phyloP scores from a whole-genome alignment of 2,888 invertebrate species.

The Arrhopalites spinosus region DNA sequence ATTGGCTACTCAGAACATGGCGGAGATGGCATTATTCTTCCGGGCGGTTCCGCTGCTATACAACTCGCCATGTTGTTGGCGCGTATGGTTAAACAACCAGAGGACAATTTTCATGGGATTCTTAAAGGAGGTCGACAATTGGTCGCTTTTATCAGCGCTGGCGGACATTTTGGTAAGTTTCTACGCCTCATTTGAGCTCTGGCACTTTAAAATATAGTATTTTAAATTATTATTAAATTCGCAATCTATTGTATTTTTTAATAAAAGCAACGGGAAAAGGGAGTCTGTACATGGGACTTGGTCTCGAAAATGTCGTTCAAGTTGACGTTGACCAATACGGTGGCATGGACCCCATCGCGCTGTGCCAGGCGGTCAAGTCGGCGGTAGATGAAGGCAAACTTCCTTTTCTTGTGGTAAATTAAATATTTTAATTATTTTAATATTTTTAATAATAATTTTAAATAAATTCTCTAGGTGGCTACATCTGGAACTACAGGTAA shows the following conservation, averaged over 20 bases:
- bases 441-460: too few species aligned
- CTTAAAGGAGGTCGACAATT: not conserved
- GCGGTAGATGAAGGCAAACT: not conserved
- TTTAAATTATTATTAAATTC: too few species aligned
- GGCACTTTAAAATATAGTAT: too few species aligned
- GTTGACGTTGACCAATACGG: conserved; percentile 3
- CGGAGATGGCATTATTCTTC: conserved; percentile 3
- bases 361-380: not conserved
- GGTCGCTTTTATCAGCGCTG: not conserved
- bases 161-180: not conserved
- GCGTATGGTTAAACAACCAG: not conserved
- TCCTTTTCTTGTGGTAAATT: conserved; percentile 4
- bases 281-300: conserved; percentile 7
- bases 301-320: not conserved
- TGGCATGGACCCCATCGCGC: not conserved
- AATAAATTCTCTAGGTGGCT: too few species aligned
- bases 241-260: too few species aligned
- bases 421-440: conserved; percentile 65
- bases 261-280: conserved; percentile 15
- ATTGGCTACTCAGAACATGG: not conserved
- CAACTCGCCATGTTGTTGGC: conserved; percentile 3
- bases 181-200: too few species aligned
- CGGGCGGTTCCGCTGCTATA: conserved; percentile 12
- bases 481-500: too few species aligned
- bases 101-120: not conserved